Conservation (phyloP, 2,888 invertebrate species). For the Nephrotoma flavescens region DNA sequence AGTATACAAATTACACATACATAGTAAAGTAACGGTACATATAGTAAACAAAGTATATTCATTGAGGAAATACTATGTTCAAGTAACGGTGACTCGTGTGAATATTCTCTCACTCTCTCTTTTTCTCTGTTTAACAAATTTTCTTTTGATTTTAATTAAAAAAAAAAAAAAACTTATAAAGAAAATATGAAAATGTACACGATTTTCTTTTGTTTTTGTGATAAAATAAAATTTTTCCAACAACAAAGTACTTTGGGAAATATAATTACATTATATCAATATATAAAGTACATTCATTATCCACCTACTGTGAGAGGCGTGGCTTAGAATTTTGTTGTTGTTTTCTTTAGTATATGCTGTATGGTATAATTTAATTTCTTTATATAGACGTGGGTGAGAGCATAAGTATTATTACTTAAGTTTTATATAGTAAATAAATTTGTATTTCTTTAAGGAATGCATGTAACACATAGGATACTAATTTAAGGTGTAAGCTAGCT, state of each 20-base stretch:
- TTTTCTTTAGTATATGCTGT: neutral
- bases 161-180: neutral
- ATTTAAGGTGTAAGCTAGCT: neutral
- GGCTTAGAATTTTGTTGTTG: neutral
- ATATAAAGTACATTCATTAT: neutral
- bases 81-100: neutral
- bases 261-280: neutral
- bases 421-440: neutral
- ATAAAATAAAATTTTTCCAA: neutral
- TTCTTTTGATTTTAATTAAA: neutral
- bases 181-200: neutral
- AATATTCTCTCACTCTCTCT: neutral
- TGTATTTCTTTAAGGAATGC: neutral
- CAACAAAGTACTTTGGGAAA: neutral
- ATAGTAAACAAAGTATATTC: neutral
- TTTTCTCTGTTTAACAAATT: neutral
- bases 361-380: neutral
- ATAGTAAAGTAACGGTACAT: neutral
- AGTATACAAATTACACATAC: neutral
- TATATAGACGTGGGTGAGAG: neutral
- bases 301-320: slow-evolving; percentile 1
- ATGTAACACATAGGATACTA: neutral
- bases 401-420: neutral
- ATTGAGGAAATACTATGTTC: neutral
- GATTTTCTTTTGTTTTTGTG: neutral